These are phyloP conservation scores for Ecliptopera silaceata DNA, from an alignment of 2,888 invertebrate species.

Conservation along the genomic window DNA sequence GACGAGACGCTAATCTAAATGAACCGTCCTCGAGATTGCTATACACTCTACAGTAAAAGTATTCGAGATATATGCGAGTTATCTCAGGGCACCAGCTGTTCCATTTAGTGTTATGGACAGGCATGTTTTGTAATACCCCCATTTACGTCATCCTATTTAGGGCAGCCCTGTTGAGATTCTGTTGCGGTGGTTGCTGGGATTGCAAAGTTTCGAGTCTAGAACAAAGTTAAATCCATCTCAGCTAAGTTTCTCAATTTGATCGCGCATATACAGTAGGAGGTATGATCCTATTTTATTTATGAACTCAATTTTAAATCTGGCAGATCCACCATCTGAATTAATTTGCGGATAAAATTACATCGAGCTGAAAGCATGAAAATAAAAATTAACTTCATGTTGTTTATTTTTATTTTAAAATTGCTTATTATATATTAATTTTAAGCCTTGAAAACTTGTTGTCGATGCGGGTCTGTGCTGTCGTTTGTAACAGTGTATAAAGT, in stretches of 20 bases:
- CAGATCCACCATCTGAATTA: conserved; percentile 6
- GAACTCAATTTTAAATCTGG: conserved; percentile 16
- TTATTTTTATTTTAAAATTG: no score
- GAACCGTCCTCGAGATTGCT: conserved; percentile 49
- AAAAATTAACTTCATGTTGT: not conserved
- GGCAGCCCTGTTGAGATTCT: conserved; percentile 21
- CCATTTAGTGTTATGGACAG: conserved; percentile 23
- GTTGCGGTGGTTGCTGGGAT: conserved; percentile 15
- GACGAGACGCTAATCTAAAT: conserved; percentile 34
- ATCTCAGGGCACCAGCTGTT: conserved; percentile 32
- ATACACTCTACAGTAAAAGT: conserved; percentile 51
- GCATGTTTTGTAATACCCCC: conserved; percentile 18
- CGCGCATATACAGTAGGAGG: conserved; percentile 16
- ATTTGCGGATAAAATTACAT: not conserved
- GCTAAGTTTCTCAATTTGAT: conserved; percentile 24
- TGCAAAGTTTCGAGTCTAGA: conserved; percentile 32
- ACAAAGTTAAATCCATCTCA: conserved; percentile 33
- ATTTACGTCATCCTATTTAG: conserved; percentile 20
- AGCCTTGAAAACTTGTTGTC: no score
- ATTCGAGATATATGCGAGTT: conserved; percentile 49
- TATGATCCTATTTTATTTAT: conserved; percentile 10
- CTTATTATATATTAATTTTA: no score
- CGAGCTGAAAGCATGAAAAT: no score
- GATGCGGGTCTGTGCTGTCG: no score
- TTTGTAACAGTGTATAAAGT: no score